Evolutionary conservation across 2,113 vertebrate species (phyloP), one percentile per base, ranked within the genome.

Genomic region (Macheiramphus alcinus): DNA sequence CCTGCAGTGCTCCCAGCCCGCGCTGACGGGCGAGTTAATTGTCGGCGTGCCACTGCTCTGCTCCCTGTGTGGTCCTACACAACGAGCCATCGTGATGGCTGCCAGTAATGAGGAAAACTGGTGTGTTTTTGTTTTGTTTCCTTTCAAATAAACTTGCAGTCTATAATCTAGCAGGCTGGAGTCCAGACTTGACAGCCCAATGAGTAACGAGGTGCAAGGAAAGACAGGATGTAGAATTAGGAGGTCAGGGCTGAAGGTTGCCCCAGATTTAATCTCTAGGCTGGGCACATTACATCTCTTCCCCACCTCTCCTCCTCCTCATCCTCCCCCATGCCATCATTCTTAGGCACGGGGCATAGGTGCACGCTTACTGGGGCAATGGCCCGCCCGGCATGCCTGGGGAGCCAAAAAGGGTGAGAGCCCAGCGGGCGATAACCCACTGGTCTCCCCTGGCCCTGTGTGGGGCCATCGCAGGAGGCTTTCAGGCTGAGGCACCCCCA

Each of bases 31-130:
- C 4, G 3, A 87, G 61, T 70, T 63, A 72, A 84, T 84, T 84
- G 93, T 82, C 80, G 52, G 40, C 4, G 6, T 87, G 94, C 80
- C 94, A 62, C 86, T 61, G 83, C 88, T 75, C 87, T 59, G 80
- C 95, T 96, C 92, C 62, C 75, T 97, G 93, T 92, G 96, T 95
- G 96, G 96, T 97, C 96, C 76, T 45, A 73, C 56, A 61, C 80
- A 95, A 59, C 0, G 10, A 95, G 61, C 62, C 82, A 73, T 80
- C 47, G 1, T 32, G 65, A 68, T 94, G 88, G 76, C 84, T 94
- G 94, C 88, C 65, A 75, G 85, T 74, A 94, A 95, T 70, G 91
- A 95, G 76, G 63, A 88, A 88, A 94, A 81, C 74, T 75, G 90
- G 38, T 91, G 92, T 73, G 76, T 1, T 97, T 96, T 95, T 68